phyloP scores from a whole-genome alignment of 1,140 invertebrate genomes.

The Nasonia longicornis region DNA sequence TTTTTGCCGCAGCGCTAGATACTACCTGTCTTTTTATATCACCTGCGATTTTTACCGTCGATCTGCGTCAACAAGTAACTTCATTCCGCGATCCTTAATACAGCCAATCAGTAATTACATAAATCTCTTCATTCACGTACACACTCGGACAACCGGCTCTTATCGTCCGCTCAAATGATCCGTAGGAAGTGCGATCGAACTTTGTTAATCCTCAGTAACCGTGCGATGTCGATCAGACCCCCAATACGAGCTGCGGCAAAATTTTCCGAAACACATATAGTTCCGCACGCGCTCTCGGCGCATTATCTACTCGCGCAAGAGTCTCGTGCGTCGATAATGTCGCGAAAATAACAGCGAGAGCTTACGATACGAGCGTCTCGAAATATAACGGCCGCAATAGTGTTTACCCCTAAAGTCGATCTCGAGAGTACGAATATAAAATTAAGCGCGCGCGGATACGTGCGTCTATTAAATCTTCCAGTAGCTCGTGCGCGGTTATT shows the following conservation, averaged over 20 bases:
- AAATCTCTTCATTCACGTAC: no score
- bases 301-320: neutral
- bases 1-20: no score
- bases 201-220: no score
- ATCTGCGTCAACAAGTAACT: no score
- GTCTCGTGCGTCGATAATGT: neutral
- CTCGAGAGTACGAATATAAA: no score
- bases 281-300: neutral
- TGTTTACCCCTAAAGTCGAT: conserved; percentile 11
- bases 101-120: no score
- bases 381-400: neutral
- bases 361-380: neutral
- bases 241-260: neutral
- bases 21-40: no score
- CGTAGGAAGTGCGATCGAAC: neutral
- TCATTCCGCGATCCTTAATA: no score
- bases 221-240: neutral
- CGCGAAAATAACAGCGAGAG: conserved; percentile 5
- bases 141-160: neutral
- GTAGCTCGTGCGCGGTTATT: conserved; percentile 24
- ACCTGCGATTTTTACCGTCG: no score
- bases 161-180: neutral
- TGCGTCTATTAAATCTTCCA: conserved; percentile 10
- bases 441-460: neutral
- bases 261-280: neutral